Evolutionary conservation across 2,113 vertebrate genomes (phyloP), one percentile per base, ranked within the genome.

Genomic region (Nothobranchius furzeri): DNA sequence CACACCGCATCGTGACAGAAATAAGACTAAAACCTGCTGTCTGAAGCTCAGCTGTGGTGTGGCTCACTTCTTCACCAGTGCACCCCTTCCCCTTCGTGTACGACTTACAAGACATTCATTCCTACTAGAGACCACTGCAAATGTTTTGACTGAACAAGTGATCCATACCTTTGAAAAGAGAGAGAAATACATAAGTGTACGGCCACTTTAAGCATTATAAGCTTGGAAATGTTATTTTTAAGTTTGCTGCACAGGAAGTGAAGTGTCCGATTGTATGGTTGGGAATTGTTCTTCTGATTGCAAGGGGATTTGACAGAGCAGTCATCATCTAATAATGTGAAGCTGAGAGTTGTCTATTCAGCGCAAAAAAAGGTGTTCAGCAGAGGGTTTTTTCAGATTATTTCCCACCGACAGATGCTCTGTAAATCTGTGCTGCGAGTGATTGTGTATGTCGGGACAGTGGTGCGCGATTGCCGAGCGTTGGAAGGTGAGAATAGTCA

Each of bases 401-500:
- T 63, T 37, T 24, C 64, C 49, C 24, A 15, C 36, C 60, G 76
- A 85, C 74, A 81, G 87, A 76, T 82, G 60, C 75, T 77, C 52
- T 47, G 49, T 70, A 75, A 74, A 70, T 76, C 83, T 59, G 58
- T 59, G 59, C 68, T 42, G 45, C 54, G 68, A 68, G 63, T 74
- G 85, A 87, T 86, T 78, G 75, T 73, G 75, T 86, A 86, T 86
- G 83, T 85, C 81, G 85, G 69, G 78, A 78, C 48, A 47, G 35
- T 60, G 68, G 73, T 61, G 66, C 59, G 66, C 85, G 87, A 89
- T 91, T 88, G 84, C 64, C 3, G 58, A 81, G 80, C 82, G 69
- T 66, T 60, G 75, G 66, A 74, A 69, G 61, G 75, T 61, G 78
- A 78, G 65, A 85, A 81, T 73, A 56, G 75, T 69, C 40, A 54